Conservation (phyloP, 2,113 vertebrate genomes). For the Spheniscus mendiculus region DNA sequence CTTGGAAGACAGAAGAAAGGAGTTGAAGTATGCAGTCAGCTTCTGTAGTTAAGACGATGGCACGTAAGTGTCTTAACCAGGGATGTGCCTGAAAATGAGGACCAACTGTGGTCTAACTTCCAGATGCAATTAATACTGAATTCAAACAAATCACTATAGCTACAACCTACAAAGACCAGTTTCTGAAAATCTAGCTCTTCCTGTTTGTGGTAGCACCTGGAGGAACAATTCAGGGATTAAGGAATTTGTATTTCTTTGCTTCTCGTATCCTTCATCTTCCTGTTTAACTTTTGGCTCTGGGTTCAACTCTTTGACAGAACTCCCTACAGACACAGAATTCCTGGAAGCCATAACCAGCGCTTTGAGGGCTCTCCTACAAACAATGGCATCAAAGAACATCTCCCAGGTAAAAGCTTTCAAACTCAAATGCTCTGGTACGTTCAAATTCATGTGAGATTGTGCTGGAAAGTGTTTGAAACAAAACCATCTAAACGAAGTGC, state of each 20-base stretch:
- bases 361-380: constrained; percentile 90
- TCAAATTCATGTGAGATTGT: neutral
- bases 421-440: neutral
- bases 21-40: neutral
- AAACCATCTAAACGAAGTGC: neutral
- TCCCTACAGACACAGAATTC: constrained; percentile 88
- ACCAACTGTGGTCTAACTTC: neutral
- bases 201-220: neutral
- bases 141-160: neutral
- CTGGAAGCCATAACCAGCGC: constrained; percentile 93
- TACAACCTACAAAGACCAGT: neutral
- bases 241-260: constrained; percentile 13
- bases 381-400: constrained; percentile 91
- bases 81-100: neutral
- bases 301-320: constrained; percentile 77
- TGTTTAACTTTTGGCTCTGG: constrained; percentile 36
- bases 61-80: neutral
- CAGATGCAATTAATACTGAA: neutral
- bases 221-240: neutral
- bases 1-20: neutral
- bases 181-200: constrained; percentile 21
- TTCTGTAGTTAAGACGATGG: neutral
- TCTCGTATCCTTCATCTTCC: neutral
- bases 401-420: constrained; percentile 84
- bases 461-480: neutral